These are phyloP conservation scores for Eugnorisma glareosa DNA, from an alignment of 2,888 invertebrate species.

Conservation along the genomic window DNA sequence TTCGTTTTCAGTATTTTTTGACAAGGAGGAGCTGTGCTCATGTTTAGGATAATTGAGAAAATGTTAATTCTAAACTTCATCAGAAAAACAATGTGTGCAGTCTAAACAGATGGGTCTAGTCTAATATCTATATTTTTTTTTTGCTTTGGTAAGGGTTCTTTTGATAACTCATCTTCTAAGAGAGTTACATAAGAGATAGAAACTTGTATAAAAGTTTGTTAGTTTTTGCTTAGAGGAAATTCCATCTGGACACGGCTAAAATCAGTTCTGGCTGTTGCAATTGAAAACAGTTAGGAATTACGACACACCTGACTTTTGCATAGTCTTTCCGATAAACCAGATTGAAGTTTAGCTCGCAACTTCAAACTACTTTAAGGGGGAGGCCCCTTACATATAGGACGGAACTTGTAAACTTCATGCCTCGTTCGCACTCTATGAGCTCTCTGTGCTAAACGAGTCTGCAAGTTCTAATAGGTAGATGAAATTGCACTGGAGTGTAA, in stretches of 20 bases:
- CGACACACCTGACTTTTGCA: neutral
- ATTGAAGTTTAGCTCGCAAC: conserved; percentile 19
- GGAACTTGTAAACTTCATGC: conserved; percentile 24
- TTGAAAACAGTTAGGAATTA: neutral
- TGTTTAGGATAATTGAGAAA: neutral
- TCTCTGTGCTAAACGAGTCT: conserved; percentile 17
- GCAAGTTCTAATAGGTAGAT: conserved; percentile 38
- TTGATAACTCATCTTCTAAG: neutral
- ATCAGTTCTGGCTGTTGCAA: neutral
- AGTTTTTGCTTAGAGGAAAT: neutral
- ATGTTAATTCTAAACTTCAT: neutral
- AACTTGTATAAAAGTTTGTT: neutral
- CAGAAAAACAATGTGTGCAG: neutral
- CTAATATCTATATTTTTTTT: neutral
- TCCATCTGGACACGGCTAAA: neutral
- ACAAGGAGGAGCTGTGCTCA: neutral
- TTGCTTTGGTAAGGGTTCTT: too few species aligned
- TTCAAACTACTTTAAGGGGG: conserved; percentile 24
- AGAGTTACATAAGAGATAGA: neutral
- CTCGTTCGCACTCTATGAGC: conserved; percentile 25
- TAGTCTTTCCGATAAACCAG: conserved; percentile 19
- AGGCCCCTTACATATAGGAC: neutral
- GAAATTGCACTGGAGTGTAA: conserved; percentile 47
- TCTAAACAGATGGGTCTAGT: neutral
- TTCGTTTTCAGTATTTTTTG: neutral